A percentile compares a stretch with the other conserved stretches of the same genome.
These are phyloP conservation scores for Hartigia nigra DNA, from an alignment of 2,888 invertebrate species.

Conservation along the genomic window DNA sequence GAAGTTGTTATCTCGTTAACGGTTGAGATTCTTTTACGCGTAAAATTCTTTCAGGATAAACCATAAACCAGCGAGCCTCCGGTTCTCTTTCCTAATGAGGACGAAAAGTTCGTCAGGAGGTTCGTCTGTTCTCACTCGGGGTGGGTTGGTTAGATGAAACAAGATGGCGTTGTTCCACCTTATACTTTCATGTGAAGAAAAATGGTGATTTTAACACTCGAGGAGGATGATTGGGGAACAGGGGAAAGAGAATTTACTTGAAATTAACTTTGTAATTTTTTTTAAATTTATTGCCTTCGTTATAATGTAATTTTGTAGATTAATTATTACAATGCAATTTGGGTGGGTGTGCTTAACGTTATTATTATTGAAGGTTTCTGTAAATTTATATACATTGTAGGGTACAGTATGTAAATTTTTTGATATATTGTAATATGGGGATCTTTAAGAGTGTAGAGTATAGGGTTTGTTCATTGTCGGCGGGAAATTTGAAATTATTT, in stretches of 20 bases:
- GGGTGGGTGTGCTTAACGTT: neutral
- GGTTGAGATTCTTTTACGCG: constrained; percentile 30
- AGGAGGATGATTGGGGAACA: neutral
- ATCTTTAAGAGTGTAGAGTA: neutral
- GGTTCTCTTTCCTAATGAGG: constrained; percentile 28
- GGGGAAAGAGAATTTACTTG: neutral
- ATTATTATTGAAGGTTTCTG: neutral
- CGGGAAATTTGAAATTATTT: neutral
- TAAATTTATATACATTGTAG: neutral
- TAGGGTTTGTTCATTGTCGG: neutral
- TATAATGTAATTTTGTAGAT: too few relatives aligned
- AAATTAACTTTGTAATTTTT: neutral
- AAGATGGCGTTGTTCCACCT: neutral
- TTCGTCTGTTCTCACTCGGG: neutral
- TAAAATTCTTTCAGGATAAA: neutral
- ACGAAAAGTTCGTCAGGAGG: neutral
- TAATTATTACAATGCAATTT: neutral
- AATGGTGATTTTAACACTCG: neutral
- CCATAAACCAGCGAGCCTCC: constrained; percentile 20
- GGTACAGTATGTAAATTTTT: neutral
- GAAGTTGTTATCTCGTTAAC: constrained; percentile 36
- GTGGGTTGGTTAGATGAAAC: neutral
- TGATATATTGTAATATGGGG: neutral
- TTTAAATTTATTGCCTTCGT: too few relatives aligned
- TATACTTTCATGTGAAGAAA: neutral